Base-by-base conservation (phyloP, 2,888 invertebrate species). In the Carcina quercana region DNA sequence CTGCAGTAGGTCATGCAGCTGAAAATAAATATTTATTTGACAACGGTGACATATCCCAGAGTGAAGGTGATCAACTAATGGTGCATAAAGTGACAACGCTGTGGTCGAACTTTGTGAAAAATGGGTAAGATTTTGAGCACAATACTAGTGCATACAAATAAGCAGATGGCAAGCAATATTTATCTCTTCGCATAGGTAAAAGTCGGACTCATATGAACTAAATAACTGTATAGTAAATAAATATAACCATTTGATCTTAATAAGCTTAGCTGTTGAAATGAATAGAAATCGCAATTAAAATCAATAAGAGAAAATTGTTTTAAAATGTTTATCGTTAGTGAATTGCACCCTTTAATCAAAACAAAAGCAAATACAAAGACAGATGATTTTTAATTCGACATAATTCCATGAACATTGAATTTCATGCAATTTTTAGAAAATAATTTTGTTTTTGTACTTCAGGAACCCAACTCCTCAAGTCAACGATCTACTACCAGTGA, bases 51-150 rank as follows among this genome's bases (percentile, higher is more conserved):
- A 1, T 10, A 11, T 6, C 5, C 11, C 5, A 12, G 5, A 33
- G 25, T 15, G 37, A 37, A 28, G 34, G 24, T 12, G 34, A 37
- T 7, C 21, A 31, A 34, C 15, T 32, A 1, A 22, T 39, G 2
- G 19, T 30, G 6, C 32, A 45, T 19, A 31, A 35, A 2, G n/a
- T 43, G 2, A 37, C 38, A 7, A 30, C 33, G 13, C 19, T 45
- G 15, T 45, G 45, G 45, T 30, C 38, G 3, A 40, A 45, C 20
- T 45, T 45, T 15, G 35, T 45, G n/a, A 36, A 36, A 32, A 25
- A 14, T 21, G 32, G 32, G 31, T 35, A 28, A 28, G 28, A 25
- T 13, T 8, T 19, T 8, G 2, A 19, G 19, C 19, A 8, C 19
- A 7, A 8, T 19, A 7, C 7, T 8, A 8, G 19, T 6, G 8